Base-by-base conservation (phyloP, 2,113 vertebrate genomes). In the Psittacara wagleri region DNA sequence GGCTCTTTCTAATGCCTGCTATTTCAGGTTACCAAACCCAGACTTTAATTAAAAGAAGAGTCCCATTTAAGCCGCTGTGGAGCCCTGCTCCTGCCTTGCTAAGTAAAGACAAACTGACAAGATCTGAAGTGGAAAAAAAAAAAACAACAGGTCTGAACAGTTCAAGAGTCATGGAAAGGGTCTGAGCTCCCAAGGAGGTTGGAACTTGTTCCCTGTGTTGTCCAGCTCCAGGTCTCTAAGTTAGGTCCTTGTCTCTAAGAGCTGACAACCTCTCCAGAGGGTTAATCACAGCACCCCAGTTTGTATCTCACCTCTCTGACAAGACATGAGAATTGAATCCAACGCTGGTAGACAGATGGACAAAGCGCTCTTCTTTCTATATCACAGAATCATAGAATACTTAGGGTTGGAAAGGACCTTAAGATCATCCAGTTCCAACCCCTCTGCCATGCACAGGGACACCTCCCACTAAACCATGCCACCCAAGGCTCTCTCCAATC, bases 71-170 rank as follows among this genome's bases (percentile, higher is more conserved):
- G 69, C 51, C 92, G 70, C 64, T 1, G 0, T 1, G 6, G 67
- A 95, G 76, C 76, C 85, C 74, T 95, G 92, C 89, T 95, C 83
- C 63, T 78, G 86, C 67, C 94, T 69, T 27, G 31, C 97, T 98
- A 97, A 98, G 98, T 97, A 96, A 96, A 94, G 86, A 74, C 83
- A 95, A 96, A 93, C 68, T 20, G n/a, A 59, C 81, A 66, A 61
- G 49, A 83, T 76, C 68, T 70, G 63, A 85, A 70, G 13, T 3
- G 10, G 49, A 96, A 95, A 91, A 94, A 89, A 96, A 96, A 96
- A 51, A 55, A 19, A 1, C 85, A 81, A 92, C 77, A 94, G 27
- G 90, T 94, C 96, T 96, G 94, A 79, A 67, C 75, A 91, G 92
- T 88, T 97, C 37, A 77, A 63, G 91, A 64, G 55, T 90, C 85